A percentile compares a stretch with the other conserved stretches of the same genome.
phyloP scores from a whole-genome alignment of 2,797 vertebrate species.

The Silurus aristotelis region DNA sequence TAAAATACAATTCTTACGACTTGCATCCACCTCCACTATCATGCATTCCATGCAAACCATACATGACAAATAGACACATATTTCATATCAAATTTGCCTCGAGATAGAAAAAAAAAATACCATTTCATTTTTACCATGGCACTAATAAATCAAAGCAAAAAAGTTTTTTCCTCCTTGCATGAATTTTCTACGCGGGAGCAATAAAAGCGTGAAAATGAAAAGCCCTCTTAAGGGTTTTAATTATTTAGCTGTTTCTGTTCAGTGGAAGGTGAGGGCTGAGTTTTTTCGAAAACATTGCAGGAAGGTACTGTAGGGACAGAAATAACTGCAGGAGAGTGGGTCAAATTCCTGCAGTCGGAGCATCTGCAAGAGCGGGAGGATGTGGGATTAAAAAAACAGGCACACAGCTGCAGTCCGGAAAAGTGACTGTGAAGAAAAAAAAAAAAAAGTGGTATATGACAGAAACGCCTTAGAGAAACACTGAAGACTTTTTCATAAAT shows the following conservation, averaged over 20 bases:
- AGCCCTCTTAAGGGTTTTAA: conserved; percentile 12
- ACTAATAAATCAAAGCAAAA: neutral
- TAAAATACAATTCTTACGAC: no score
- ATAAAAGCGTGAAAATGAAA: neutral
- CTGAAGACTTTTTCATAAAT: neutral
- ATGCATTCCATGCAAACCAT: no score
- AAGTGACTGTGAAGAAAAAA: neutral
- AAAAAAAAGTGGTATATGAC: conserved; percentile 3
- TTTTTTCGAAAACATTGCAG: conserved; percentile 5
- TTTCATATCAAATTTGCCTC: no score
- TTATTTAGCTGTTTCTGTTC: conserved; percentile 8
- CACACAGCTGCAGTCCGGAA: neutral
- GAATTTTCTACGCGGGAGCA: neutral
- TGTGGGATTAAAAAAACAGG: neutral
- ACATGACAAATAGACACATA: no score
- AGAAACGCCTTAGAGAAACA: neutral
- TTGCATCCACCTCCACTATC: no score
- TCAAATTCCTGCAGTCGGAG: neutral
- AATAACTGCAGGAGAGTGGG: neutral
- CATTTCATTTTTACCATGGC: neutral
- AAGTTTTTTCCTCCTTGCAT: neutral
- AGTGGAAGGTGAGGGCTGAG: neutral
- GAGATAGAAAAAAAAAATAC: no score
- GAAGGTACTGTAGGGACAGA: neutral
- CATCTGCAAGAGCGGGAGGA: neutral